These are phyloP conservation scores for Phataginus tetradactyla DNA, from an alignment of 2,797 vertebrate species.

Conservation along the genomic window DNA sequence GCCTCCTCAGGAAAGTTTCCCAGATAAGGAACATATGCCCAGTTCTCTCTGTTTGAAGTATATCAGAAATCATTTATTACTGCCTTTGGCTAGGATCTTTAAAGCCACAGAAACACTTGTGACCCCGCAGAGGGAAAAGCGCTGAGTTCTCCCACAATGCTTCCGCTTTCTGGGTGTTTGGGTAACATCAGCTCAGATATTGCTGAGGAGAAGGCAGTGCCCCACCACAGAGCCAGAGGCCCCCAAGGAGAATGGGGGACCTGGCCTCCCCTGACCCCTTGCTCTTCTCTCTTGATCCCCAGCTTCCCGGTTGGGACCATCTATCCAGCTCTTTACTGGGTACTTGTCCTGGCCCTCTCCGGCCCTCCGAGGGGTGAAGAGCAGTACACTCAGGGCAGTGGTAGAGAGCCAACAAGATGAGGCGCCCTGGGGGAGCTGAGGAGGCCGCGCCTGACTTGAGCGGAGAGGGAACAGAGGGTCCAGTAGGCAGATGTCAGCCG, in stretches of 20 bases:
- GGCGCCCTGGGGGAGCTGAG: too few relatives aligned
- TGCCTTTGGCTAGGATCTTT: background rate
- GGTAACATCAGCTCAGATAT: background rate
- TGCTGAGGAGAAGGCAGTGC: background rate
- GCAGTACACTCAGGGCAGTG: accelerated
- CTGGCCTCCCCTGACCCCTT: background rate
- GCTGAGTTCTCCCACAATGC: background rate
- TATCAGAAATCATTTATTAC: background rate
- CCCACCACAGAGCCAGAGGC: background rate
- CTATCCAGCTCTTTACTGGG: background rate
- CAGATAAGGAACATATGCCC: background rate
- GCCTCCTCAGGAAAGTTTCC: background rate
- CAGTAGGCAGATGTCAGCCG: background rate
- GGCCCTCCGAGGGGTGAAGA: background rate
- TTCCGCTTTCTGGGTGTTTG: background rate
- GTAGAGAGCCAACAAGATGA: background rate
- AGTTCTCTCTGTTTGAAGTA: background rate
- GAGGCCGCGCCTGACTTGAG: background rate
- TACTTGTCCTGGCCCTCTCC: background rate
- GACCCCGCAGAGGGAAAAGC: background rate
- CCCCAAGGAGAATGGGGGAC: accelerated
- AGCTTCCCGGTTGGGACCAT: background rate
- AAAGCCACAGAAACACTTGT: background rate
- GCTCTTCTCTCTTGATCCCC: background rate
- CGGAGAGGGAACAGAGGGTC: background rate